Evolutionary conservation across 2,113 vertebrate genomes (phyloP).

Genomic region (Rhinoderma darwinii): DNA sequence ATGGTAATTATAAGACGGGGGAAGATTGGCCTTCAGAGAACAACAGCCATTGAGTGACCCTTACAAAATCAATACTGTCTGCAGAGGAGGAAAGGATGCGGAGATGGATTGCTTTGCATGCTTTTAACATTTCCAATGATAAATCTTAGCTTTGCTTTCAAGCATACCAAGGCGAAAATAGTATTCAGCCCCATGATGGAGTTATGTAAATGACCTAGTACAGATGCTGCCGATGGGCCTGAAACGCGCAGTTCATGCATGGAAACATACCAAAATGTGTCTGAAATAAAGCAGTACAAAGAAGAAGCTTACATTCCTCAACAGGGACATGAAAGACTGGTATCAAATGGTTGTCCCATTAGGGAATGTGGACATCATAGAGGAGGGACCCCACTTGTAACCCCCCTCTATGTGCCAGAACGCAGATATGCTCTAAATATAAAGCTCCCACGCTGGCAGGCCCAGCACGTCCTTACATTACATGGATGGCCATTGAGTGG

Average conservation of each 20-base stretch:
- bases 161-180: neutral
- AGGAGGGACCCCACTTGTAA: too few relatives aligned
- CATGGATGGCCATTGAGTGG: too few relatives aligned
- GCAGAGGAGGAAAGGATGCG: neutral
- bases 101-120: constrained; percentile 12
- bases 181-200: neutral
- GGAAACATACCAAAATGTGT: neutral
- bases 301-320: too few relatives aligned
- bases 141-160: neutral
- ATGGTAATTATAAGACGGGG: constrained; percentile 10
- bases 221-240: neutral
- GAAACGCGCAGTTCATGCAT: neutral
- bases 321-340: too few relatives aligned
- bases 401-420: too few relatives aligned
- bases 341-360: too few relatives aligned
- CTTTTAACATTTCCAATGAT: neutral
- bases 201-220: neutral
- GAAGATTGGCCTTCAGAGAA: constrained; percentile 7
- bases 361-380: too few relatives aligned
- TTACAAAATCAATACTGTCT: constrained; percentile 6
- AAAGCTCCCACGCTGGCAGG: too few relatives aligned
- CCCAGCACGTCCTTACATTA: too few relatives aligned
- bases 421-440: too few relatives aligned
- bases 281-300: neutral
- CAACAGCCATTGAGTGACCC: neutral